These are phyloP conservation scores for Palythoa heliodiscus DNA, from an alignment of 92 coral and sea anemone genomes.

Conservation along the genomic window DNA sequence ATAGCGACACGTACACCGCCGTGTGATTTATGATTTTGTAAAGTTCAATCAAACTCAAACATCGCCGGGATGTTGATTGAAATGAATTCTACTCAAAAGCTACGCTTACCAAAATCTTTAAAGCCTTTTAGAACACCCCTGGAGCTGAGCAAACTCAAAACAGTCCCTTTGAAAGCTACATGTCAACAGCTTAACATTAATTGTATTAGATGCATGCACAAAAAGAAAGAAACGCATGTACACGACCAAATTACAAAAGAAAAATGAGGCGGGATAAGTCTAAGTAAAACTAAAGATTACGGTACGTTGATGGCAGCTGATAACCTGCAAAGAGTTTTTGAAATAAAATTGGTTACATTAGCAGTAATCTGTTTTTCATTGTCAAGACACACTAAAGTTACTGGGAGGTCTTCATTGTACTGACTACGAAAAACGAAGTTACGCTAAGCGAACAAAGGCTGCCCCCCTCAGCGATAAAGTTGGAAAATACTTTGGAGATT, in stretches of 20 bases:
- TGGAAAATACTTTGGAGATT: constrained; percentile 1
- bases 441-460: background rate
- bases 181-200: background rate
- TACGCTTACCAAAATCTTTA: background rate
- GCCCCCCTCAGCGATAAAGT: constrained; percentile 3
- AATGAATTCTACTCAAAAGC: background rate
- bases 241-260: background rate
- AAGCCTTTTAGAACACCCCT: background rate
- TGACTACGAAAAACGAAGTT: background rate
- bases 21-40: background rate
- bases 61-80: constrained; percentile 26
- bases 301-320: background rate
- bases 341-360: background rate
- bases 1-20: background rate
- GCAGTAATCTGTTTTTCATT: background rate
- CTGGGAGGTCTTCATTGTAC: background rate
- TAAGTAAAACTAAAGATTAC: background rate
- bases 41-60: background rate
- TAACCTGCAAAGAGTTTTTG: background rate
- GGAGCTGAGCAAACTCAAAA: background rate
- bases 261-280: background rate
- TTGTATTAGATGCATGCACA: background rate
- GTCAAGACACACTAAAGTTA: background rate
- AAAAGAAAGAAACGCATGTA: background rate
- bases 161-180: background rate